Evolutionary conservation across 2,797 vertebrate species (phyloP), one percentile per base, ranked within the genome.

Genomic region (Adelosebastes latens): DNA sequence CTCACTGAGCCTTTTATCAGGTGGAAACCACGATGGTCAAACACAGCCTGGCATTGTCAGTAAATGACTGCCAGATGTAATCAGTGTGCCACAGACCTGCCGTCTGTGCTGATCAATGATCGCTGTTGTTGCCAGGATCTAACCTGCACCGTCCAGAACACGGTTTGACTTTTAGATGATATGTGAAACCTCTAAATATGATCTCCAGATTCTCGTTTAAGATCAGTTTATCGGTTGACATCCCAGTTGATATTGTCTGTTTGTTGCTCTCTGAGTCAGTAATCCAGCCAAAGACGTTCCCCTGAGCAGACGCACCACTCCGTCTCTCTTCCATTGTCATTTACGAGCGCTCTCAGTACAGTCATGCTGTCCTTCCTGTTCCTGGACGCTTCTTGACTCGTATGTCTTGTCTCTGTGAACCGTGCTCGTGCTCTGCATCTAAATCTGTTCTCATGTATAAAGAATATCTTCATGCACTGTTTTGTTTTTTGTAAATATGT

Each of bases 11-110:
- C 66, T 67, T 60, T 82, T 77, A 84, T 88, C 86, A 81, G 65
- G 27, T 72, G 69, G 34, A 90, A 81, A 70, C 27, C 36, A 56
- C 46, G 22, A 3, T 71, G 52, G 70, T 92, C 72, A 91, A 87
- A 88, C 81, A 81, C 46, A 70, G 63, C 4, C 58, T 27, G 49
- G 22, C 73, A 46, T 83, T 65, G 31, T 90, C 10, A 22, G 11
- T 63, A 56, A 59, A 59, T 76, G 77, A 49, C 25, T 49, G 63
- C 8, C 62, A 18, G 75, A 79, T 75, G 24, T 58, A 82, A 85
- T 88, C 83, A 27, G 25, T 42, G 67, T 24, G 64, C 24, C 49
- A 39, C 58, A 70, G 13, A 60, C 11, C 32, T 72, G 68, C 53
- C 66, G 20, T 80, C 58, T 61, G 34, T 71, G 34, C 24, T 32